phyloP scores from a whole-genome alignment of 2,797 vertebrate genomes.

The Xiphophorus birchmanni region DNA sequence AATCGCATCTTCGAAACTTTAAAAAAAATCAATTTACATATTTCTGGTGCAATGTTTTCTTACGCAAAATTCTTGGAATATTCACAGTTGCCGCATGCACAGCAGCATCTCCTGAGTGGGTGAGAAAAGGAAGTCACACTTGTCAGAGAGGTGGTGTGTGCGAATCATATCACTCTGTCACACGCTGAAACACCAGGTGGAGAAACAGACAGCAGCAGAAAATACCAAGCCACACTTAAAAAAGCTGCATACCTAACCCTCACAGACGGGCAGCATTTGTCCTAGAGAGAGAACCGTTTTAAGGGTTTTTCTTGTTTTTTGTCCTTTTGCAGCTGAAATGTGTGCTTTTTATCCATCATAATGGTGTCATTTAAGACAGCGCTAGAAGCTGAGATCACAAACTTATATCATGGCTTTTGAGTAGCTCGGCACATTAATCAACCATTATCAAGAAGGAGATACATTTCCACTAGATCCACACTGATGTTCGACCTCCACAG shows the following conservation, averaged over 20 bases:
- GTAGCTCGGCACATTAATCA: conserved; percentile 23
- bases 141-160: conserved; percentile 65
- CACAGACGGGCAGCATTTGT: conserved; percentile 22
- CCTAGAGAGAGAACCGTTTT: conserved; percentile 16
- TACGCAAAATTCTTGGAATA: conserved; percentile 50
- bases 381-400: not conserved
- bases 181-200: conserved; percentile 67
- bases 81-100: conserved; percentile 57
- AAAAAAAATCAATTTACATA: conserved; percentile 11
- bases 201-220: conserved; percentile 55
- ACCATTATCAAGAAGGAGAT: not conserved
- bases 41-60: conserved; percentile 28
- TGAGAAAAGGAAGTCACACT: conserved; percentile 78
- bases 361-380: conserved; percentile 5
- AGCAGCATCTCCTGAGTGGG: conserved; percentile 68
- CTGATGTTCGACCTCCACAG: conserved; percentile 29
- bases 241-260: conserved; percentile 32
- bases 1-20: not conserved
- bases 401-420: conserved; percentile 22
- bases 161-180: conserved; percentile 70
- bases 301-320: conserved; percentile 1
- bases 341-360: conserved; percentile 1
- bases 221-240: conserved; percentile 46
- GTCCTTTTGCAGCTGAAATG: not conserved
- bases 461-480: conserved; percentile 13